These are phyloP conservation scores for Scomberomorus guttatus DNA, from an alignment of 2,797 vertebrate genomes.

Conservation along the genomic window DNA sequence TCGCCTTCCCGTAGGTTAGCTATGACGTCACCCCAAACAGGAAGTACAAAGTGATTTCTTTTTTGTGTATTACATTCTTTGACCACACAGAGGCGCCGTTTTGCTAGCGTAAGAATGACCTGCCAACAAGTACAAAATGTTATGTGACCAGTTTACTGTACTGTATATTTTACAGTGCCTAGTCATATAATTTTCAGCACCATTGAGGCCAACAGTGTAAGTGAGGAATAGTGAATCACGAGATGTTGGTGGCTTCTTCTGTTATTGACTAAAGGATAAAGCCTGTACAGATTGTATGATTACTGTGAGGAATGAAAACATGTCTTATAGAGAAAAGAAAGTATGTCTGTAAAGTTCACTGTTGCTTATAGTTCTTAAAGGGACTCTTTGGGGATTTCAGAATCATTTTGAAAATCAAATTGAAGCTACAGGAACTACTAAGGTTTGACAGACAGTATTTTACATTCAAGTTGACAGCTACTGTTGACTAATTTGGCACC, in stretches of 20 bases:
- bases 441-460: not conserved
- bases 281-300: not conserved
- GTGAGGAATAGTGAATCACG: not conserved
- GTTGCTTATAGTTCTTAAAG: not conserved
- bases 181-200: not conserved
- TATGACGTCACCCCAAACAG: slow-evolving; percentile 44
- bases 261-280: not conserved
- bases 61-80: not conserved
- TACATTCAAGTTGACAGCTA: not conserved
- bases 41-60: slow-evolving; percentile 51
- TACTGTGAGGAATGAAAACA: not conserved
- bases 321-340: not conserved
- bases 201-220: not conserved
- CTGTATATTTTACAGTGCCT: not conserved
- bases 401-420: no score
- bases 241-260: no score
- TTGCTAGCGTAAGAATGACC: not conserved
- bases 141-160: not conserved
- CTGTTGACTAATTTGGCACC: no score
- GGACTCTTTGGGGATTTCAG: not conserved
- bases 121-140: not conserved
- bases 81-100: slow-evolving; percentile 60
- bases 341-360: not conserved
- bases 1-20: no score
- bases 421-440: no score